Conservation (phyloP, 2,797 vertebrate genomes). For the Peromyscus aztecus region DNA sequence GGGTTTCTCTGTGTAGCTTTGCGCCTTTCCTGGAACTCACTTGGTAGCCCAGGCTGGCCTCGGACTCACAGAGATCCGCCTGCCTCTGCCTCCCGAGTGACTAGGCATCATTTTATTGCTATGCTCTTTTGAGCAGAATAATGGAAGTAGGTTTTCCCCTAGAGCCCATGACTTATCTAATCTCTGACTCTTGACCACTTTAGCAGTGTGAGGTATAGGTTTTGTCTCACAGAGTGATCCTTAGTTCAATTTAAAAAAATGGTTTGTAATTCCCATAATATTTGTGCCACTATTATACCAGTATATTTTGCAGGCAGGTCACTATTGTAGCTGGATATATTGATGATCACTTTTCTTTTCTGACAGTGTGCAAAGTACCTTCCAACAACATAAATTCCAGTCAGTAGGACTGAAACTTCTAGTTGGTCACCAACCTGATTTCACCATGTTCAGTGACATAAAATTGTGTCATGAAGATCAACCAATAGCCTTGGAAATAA, state of each 20-base stretch:
- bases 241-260: neutral
- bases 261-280: neutral
- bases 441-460: neutral
- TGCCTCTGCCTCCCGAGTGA: too few relatives aligned
- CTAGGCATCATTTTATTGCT: neutral
- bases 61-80: too few relatives aligned
- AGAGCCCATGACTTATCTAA: neutral
- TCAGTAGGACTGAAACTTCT: neutral
- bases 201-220: neutral
- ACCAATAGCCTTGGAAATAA: neutral
- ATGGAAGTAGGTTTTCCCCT: neutral
- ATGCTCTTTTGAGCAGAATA: neutral
- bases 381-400: neutral
- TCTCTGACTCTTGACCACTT: neutral
- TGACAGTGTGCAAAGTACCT: neutral
- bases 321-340: neutral
- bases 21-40: too few relatives aligned
- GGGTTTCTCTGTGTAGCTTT: too few relatives aligned
- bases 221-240: neutral
- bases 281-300: neutral
- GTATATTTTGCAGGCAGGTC: neutral
- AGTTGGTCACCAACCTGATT: neutral
- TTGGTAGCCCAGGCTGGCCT: too few relatives aligned
- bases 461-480: neutral
- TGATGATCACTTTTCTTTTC: neutral